These are phyloP conservation scores for Apamea sordens DNA, from an alignment of 2,888 invertebrate species.

Conservation along the genomic window DNA sequence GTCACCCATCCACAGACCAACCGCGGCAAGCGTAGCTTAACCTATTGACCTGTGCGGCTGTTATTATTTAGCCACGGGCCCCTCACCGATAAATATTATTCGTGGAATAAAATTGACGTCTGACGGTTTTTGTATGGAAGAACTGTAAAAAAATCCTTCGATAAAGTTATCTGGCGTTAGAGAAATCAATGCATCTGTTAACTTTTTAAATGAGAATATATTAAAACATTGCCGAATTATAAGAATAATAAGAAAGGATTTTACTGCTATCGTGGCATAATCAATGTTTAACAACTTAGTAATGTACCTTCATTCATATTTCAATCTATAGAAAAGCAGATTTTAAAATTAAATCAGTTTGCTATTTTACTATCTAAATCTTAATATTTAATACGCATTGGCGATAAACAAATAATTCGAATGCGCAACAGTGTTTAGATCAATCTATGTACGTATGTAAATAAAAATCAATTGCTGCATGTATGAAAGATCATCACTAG, in stretches of 20 bases:
- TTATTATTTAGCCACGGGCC: no score
- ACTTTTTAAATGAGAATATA: neutral
- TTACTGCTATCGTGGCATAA: neutral
- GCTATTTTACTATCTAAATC: neutral
- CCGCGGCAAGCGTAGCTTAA: no score
- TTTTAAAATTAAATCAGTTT: neutral
- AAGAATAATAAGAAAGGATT: neutral
- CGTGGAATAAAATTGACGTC: no score
- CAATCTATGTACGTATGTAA: no score
- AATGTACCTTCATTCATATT: neutral
- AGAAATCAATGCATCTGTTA: no score
- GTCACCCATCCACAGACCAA: no score
- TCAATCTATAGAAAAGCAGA: neutral
- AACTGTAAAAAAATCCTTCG: no score
- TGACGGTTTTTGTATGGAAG: no score
- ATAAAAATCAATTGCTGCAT: neutral
- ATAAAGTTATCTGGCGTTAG: no score
- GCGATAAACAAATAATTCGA: neutral
- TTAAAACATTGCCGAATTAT: neutral
- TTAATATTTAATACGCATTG: neutral
- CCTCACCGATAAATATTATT: no score
- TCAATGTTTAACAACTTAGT: neutral
- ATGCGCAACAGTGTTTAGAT: neutral
- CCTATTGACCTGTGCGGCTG: no score
- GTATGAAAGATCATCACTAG: neutral